A percentile compares a stretch with the other conserved stretches of the same genome.
Evolutionary conservation across 2,888 invertebrate species (phyloP).

Genomic region (Taenaris catops): DNA sequence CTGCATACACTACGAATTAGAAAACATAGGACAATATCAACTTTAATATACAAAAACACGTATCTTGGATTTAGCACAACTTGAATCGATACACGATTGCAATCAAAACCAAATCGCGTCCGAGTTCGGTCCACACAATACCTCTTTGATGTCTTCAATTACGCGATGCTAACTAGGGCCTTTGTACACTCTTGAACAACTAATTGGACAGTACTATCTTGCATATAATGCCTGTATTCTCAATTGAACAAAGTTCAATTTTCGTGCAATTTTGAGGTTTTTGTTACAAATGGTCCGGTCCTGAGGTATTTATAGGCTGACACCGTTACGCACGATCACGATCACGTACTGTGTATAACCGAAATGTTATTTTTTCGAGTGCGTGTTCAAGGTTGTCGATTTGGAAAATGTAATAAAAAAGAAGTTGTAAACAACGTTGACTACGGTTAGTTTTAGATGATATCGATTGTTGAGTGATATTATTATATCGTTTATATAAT

Average conservation of each 20-base stretch:
- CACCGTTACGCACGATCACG: conserved; percentile 40
- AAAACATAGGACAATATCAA: too few relatives aligned
- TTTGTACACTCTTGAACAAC: conserved; percentile 31
- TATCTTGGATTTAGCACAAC: conserved; percentile 12
- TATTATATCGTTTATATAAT: too few relatives aligned
- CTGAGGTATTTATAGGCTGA: conserved; percentile 29
- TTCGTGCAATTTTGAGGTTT: conserved; percentile 12
- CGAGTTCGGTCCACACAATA: conserved; percentile 28
- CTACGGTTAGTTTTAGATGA: too few relatives aligned
- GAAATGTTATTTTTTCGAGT: conserved; percentile 9
- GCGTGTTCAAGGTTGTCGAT: too few relatives aligned
- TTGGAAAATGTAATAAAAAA: too few relatives aligned
- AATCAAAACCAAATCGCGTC: conserved; percentile 25
- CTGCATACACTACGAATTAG: too few relatives aligned
- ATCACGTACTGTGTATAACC: conserved; percentile 38
- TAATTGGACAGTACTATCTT: conserved; percentile 23
- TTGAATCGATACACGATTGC: conserved; percentile 19
- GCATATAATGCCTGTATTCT: conserved; percentile 17
- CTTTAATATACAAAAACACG: too few relatives aligned
- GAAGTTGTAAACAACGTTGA: too few relatives aligned
- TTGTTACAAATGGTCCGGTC: conserved; percentile 14
- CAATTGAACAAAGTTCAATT: conserved; percentile 12
- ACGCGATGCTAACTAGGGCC: conserved; percentile 42
- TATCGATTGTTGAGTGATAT: too few relatives aligned
- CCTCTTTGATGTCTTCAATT: conserved; percentile 38